Conservation (phyloP, 2,113 vertebrate genomes). For the Gymnorhina tibicen region DNA sequence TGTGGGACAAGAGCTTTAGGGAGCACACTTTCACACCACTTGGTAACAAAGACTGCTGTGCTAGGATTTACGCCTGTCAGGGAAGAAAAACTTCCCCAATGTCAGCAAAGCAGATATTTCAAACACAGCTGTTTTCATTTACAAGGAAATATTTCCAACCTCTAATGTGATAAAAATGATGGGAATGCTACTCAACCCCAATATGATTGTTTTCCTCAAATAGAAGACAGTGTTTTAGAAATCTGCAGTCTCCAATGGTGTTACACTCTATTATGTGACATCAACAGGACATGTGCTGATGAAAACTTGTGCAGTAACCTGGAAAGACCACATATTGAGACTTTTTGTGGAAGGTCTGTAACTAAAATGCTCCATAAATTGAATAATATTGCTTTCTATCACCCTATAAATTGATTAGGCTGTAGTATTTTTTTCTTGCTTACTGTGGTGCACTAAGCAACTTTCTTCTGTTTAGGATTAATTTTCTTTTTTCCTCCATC, state of each 20-base stretch:
- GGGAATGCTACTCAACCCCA: background rate
- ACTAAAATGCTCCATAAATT: background rate
- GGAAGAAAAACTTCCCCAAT: background rate
- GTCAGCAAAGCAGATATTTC: constrained; percentile 32
- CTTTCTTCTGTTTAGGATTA: background rate
- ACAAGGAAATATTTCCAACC: constrained; percentile 36
- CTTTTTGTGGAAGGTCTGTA: background rate
- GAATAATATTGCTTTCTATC: background rate
- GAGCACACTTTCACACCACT: background rate
- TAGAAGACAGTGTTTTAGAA: background rate
- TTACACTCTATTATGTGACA: background rate
- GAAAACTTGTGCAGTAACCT: background rate
- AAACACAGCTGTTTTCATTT: background rate
- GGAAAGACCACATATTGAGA: background rate
- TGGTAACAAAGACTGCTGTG: background rate
- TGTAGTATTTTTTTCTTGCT: background rate
- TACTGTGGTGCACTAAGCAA: background rate
- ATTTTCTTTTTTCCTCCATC: background rate
- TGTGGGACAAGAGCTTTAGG: background rate
- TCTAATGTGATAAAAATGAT: background rate
- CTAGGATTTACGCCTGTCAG: background rate
- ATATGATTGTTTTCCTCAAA: background rate
- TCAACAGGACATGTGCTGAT: background rate
- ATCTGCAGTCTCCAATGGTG: background rate
- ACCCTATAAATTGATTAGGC: background rate